Conservation (phyloP, 2,113 vertebrate genomes). For the Scomber japonicus region DNA sequence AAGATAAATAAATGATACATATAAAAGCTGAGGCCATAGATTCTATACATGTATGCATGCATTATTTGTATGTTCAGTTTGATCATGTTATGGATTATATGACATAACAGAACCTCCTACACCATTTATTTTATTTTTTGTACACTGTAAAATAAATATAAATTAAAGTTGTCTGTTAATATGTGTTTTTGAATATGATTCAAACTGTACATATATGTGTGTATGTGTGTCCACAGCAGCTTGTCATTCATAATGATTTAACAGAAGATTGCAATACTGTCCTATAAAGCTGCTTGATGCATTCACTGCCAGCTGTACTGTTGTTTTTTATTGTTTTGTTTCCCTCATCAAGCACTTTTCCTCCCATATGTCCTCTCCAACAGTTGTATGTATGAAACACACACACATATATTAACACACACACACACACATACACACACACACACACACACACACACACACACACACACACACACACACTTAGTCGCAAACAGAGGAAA, state of each 20-base stretch:
- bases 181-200: background rate
- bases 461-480: background rate
- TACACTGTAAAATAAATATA: too few relatives aligned
- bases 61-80: background rate
- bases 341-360: constrained; percentile 7
- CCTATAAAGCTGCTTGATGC: constrained; percentile 5
- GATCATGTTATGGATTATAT: background rate
- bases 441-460: background rate
- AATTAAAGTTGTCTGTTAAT: constrained; percentile 1
- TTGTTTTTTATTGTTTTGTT: constrained; percentile 37
- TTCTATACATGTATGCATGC: too few relatives aligned
- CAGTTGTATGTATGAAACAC: constrained; percentile 18
- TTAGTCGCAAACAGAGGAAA: constrained; percentile 7
- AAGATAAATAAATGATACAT: too few relatives aligned
- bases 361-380: constrained; percentile 52
- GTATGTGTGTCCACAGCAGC: constrained; percentile 5
- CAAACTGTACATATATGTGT: background rate
- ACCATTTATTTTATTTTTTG: background rate
- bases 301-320: constrained; percentile 50
- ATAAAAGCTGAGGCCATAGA: too few relatives aligned
- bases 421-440: background rate
- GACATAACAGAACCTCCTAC: background rate
- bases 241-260: constrained; percentile 2
- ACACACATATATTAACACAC: background rate
- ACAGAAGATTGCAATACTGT: constrained; percentile 12